Base-by-base conservation (phyloP, 2,888 invertebrate species). In the Ichneumon xanthorius region DNA sequence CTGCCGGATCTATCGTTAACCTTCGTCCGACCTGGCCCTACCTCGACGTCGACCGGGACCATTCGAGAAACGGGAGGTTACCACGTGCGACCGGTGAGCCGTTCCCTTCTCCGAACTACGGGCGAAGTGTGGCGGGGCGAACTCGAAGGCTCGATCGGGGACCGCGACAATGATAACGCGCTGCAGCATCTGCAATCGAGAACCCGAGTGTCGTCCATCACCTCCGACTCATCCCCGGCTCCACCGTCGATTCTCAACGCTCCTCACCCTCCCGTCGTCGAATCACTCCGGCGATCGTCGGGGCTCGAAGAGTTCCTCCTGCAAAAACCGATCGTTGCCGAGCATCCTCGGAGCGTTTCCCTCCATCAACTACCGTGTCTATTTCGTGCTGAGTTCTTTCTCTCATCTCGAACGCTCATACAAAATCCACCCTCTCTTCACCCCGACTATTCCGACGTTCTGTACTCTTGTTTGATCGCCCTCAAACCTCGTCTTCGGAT, bases 111-210 rank as follows among this genome's bases (percentile, higher is more conserved):
- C 22, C 0, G 26, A 63, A 63, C 63, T 45, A 53, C 37, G 76
- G 67, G 50, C 19, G 53, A 67, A 65, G 65, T 14, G 22, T 53
- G 65, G 65, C 40, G 9, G 61, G 40, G 16, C 40, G 50, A 40
- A 26, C 14, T 68, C 2, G 75, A 61, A 61, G 61, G 65, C 22
- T 26, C 14, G 67, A 55, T 76, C 76, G 76, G 55, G 40, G 53
- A 33, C 33, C 53, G 22, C 77, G 37, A 67, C 67, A 40, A 9
- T 53, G 40, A 67, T 77, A 77, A 67, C 77, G 40, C 55, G 26
- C 33, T 50, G 75, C 65, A 73, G 79, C 82, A 82, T 73, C 85
- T 85, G 85, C 78, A 79, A 63, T 82, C 73, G 78, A 85, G 82
- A 65, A 61, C 53, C 45, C 33, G 48, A 58, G 58, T 73, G 50